These are phyloP conservation scores for Uria lomvia DNA, from an alignment of 2,113 vertebrate genomes.

Conservation along the genomic window DNA sequence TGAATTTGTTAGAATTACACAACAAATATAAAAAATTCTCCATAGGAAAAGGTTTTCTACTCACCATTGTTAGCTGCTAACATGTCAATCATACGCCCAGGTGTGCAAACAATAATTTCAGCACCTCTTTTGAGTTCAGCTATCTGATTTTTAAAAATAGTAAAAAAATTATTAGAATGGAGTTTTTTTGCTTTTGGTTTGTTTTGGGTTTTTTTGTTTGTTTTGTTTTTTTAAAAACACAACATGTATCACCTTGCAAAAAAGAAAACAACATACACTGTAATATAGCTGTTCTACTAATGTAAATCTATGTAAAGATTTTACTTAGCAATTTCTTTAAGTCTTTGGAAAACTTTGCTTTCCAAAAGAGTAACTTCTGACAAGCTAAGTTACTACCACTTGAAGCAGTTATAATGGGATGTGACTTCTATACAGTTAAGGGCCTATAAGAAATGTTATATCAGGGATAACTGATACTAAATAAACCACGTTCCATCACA, in stretches of 20 bases:
- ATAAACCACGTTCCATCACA: neutral
- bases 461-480: neutral
- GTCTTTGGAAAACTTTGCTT: neutral
- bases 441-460: neutral
- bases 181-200: neutral
- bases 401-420: neutral
- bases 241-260: neutral
- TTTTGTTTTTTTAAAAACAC: neutral
- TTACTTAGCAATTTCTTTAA: neutral
- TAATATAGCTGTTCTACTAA: neutral
- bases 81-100: slow-evolving; percentile 99
- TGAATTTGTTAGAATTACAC: slow-evolving; percentile 64
- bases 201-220: neutral
- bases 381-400: neutral
- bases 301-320: neutral
- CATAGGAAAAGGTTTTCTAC: slow-evolving; percentile 65
- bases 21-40: slow-evolving; percentile 38
- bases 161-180: neutral
- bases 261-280: neutral
- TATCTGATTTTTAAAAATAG: slow-evolving; percentile 79
- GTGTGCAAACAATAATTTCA: slow-evolving; percentile 98
- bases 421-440: neutral
- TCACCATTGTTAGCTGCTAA: slow-evolving; percentile 98
- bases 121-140: slow-evolving; percentile 99
- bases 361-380: neutral